A percentile compares a stretch with the other conserved stretches of the same genome.
phyloP scores from a whole-genome alignment of 1,140 invertebrate genomes.

The Halotydeus destructor region DNA sequence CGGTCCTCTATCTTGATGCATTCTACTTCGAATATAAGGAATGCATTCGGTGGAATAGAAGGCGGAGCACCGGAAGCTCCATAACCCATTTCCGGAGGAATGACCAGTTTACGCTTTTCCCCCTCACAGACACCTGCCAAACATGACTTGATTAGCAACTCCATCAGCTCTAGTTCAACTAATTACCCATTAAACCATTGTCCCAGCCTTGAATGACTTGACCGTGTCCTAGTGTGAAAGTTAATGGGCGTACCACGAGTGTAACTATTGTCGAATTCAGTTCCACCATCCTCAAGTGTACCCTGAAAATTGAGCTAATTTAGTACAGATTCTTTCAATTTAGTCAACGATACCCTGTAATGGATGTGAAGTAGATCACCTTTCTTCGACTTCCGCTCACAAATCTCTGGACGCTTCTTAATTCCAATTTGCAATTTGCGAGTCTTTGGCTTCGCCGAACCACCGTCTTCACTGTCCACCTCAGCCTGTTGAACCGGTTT shows the following conservation, averaged over 20 bases:
- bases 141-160: too few relatives aligned
- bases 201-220: conserved; percentile 73
- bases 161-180: too few relatives aligned
- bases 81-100: conserved; percentile 61
- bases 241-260: conserved; percentile 44
- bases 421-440: conserved; percentile 67
- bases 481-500: too few relatives aligned
- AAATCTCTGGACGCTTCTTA: conserved; percentile 54
- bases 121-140: conserved; percentile 78
- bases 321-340: background rate
- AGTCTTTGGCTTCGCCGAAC: too few relatives aligned
- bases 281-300: conserved; percentile 49
- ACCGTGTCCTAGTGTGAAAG: conserved; percentile 50
- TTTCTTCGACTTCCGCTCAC: conserved; percentile 50
- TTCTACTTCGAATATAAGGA: conserved; percentile 63
- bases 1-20: conserved; percentile 47
- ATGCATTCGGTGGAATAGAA: conserved; percentile 50
- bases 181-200: conserved; percentile 56
- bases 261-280: conserved; percentile 60
- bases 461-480: too few relatives aligned
- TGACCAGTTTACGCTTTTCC: conserved; percentile 58
- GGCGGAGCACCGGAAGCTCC: conserved; percentile 49
- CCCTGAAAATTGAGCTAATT: conserved; percentile 5
- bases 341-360: conserved; percentile 39
- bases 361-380: conserved; percentile 60